Conservation (phyloP, 2,113 vertebrate genomes). For the Podocnemis expansa region DNA sequence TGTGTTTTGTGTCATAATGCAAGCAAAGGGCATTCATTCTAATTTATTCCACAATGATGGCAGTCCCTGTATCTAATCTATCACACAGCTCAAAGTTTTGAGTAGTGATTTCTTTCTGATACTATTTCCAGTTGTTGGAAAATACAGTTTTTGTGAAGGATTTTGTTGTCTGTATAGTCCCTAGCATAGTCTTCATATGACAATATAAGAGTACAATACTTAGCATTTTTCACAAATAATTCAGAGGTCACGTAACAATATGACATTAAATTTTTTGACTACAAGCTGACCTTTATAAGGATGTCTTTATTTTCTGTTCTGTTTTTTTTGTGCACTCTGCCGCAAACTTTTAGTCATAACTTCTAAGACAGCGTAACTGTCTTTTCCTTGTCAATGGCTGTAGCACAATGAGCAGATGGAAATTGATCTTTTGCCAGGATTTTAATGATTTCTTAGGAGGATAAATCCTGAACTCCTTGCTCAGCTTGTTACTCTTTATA, state of each 20-base stretch:
- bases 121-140: background rate
- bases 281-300: background rate
- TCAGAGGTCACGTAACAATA: background rate
- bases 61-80: background rate
- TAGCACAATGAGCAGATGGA: background rate
- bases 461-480: background rate
- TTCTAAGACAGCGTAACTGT: background rate
- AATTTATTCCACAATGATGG: background rate
- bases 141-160: background rate
- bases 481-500: background rate
- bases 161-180: background rate
- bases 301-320: background rate
- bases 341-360: background rate
- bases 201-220: background rate
- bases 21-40: background rate
- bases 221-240: background rate
- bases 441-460: background rate
- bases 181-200: background rate
- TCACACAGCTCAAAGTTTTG: background rate
- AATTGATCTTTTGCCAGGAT: background rate
- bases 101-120: background rate
- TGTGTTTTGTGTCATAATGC: background rate
- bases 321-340: background rate
- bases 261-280: background rate
- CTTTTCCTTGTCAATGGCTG: background rate